Percentiles rank a stretch among this genome's conserved stretches.
Evolutionary conservation across 1,140 invertebrate genomes (phyloP).

Genomic region (Brachionus asplanchnoidis): DNA sequence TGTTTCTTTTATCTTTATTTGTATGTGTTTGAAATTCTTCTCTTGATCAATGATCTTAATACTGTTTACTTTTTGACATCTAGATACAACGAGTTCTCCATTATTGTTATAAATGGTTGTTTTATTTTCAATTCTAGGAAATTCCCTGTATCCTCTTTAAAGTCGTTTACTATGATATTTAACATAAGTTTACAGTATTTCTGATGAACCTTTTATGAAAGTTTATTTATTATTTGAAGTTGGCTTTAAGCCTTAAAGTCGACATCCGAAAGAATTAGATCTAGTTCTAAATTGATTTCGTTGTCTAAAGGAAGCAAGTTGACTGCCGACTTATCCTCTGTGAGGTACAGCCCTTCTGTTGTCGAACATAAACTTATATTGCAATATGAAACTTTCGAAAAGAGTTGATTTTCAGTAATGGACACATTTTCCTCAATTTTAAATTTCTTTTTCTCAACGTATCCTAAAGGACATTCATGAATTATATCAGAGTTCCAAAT

Average conservation of each 20-base stretch:
- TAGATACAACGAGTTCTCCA: background rate
- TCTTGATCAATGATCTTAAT: background rate
- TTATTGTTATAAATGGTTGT: too few relatives aligned
- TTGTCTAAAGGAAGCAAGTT: background rate
- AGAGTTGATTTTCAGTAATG: slow-evolving; percentile 2
- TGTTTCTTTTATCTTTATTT: too few relatives aligned
- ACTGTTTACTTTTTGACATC: background rate
- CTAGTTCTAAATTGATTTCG: background rate
- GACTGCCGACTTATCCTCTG: background rate
- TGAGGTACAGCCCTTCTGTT: background rate
- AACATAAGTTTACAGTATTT: too few relatives aligned
- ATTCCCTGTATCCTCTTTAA: too few relatives aligned
- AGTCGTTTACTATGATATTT: too few relatives aligned
- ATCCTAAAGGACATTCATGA: background rate
- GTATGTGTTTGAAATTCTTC: background rate
- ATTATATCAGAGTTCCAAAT: slow-evolving; percentile 18
- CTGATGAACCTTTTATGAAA: too few relatives aligned
- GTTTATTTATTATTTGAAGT: slow-evolving; percentile 7
- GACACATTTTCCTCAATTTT: background rate
- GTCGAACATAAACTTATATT: background rate
- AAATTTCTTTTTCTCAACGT: background rate
- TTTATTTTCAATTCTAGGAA: too few relatives aligned
- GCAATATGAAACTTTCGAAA: background rate
- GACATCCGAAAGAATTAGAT: background rate
- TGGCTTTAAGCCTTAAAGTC: background rate